phyloP scores from a whole-genome alignment of 2,797 vertebrate species.

The Amniataba percoides region DNA sequence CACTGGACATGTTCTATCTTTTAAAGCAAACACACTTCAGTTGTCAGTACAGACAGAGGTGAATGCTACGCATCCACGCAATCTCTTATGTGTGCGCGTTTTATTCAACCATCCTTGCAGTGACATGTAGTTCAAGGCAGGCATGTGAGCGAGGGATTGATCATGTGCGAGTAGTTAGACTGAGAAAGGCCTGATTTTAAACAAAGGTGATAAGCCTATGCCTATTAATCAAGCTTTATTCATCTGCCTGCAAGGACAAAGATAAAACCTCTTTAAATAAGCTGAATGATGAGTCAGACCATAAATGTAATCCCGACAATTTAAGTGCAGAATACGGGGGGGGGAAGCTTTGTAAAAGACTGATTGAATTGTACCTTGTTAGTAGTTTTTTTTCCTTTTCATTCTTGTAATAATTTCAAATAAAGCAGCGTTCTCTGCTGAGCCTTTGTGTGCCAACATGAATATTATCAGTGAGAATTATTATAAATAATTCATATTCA shows the following conservation, averaged over 20 bases:
- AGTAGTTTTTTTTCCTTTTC: conserved; percentile 3
- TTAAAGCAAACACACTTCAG: conserved; percentile 22
- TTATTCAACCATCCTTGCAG: not conserved
- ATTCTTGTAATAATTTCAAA: conserved; percentile 2
- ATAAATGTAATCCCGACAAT: conserved; percentile 13
- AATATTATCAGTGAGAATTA: conserved; percentile 21
- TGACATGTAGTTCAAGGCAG: not conserved
- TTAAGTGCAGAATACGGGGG: not conserved
- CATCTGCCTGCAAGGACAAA: conserved; percentile 45
- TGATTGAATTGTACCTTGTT: conserved; percentile 4
- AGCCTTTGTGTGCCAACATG: conserved; percentile 1
- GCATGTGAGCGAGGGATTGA: conserved; percentile 23
- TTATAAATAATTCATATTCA: conserved; percentile 2
- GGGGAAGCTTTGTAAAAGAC: conserved; percentile 26
- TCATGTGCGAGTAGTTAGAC: conserved; percentile 9
- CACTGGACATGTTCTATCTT: conserved; percentile 14
- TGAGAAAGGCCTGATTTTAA: conserved; percentile 23
- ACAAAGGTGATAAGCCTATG: conserved; percentile 38
- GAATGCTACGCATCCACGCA: conserved; percentile 14
- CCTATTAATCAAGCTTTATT: conserved; percentile 50
- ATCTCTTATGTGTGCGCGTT: not conserved
- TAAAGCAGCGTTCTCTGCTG: not conserved
- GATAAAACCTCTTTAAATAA: conserved; percentile 42
- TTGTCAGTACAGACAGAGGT: not conserved
- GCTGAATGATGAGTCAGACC: conserved; percentile 28